A percentile compares a stretch with the other conserved stretches of the same genome.
These are phyloP conservation scores for Poeciliopsis prolifica DNA, from an alignment of 2,113 vertebrate genomes.

Conservation along the genomic window DNA sequence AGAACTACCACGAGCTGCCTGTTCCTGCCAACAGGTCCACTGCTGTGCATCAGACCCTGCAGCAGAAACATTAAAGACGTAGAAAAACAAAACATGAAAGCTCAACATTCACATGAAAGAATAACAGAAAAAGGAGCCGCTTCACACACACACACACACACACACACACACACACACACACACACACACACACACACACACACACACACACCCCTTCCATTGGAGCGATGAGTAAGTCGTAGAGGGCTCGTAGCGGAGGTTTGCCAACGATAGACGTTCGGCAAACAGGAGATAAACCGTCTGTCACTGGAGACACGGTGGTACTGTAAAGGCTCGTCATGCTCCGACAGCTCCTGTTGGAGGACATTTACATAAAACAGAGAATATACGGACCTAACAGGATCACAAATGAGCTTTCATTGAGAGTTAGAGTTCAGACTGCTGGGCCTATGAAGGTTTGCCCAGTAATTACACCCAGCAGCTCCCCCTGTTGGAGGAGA, in stretches of 20 bases:
- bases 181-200: no score
- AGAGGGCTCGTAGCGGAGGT: slow-evolving; percentile 88
- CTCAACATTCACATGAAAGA: background rate
- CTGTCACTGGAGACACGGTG: slow-evolving; percentile 85
- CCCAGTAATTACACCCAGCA: no score
- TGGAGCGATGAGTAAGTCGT: slow-evolving; percentile 91
- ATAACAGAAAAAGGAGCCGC: background rate
- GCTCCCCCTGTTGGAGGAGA: no score
- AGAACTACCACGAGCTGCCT: slow-evolving; percentile 91
- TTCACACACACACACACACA: no score
- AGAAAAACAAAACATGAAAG: no score
- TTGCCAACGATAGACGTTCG: slow-evolving; percentile 77
- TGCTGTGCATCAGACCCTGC: slow-evolving; percentile 94
- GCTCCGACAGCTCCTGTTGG: slow-evolving; percentile 90
- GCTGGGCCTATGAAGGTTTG: no score
- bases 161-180: no score
- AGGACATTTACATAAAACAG: slow-evolving; percentile 12
- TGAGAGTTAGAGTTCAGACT: no score
- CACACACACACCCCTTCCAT: slow-evolving; percentile 89
- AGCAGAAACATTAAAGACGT: background rate
- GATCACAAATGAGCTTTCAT: background rate
- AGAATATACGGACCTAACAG: background rate
- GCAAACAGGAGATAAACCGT: slow-evolving; percentile 79
- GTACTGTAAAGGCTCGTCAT: slow-evolving; percentile 88
- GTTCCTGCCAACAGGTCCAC: slow-evolving; percentile 89